Conservation (phyloP, 2,797 vertebrate genomes). For the Pipistrellus kuhlii region DNA sequence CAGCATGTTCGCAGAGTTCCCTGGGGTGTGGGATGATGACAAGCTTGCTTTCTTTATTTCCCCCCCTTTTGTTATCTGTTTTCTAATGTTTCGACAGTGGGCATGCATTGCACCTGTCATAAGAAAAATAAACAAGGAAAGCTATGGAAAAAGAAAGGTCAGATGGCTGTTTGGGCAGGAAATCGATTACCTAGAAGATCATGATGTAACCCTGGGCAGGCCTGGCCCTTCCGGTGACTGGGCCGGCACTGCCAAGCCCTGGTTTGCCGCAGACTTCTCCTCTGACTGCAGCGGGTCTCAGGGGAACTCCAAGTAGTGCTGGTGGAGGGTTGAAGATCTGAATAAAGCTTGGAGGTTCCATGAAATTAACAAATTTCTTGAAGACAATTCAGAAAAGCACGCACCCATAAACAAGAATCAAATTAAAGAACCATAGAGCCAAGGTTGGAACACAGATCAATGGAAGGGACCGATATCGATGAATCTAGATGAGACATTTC, state of each 20-base stretch:
- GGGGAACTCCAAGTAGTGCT: neutral
- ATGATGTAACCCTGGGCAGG: accelerated
- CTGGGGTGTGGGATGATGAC: neutral
- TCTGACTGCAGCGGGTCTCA: neutral
- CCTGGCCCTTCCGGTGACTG: neutral
- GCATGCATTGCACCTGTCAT: neutral
- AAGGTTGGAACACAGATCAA: neutral
- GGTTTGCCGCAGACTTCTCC: neutral
- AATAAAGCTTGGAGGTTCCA: neutral
- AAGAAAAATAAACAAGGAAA: conserved; percentile 38
- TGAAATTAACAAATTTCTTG: neutral
- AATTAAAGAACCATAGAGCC: neutral
- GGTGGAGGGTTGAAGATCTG: neutral
- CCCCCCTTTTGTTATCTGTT: conserved; percentile 31
- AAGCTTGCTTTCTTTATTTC: neutral
- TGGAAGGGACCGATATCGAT: neutral
- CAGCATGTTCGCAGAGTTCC: conserved; percentile 20
- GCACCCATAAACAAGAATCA: neutral
- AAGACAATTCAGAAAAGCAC: neutral
- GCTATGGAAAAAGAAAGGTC: neutral
- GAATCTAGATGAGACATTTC: neutral
- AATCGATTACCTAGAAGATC: neutral
- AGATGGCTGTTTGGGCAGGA: neutral
- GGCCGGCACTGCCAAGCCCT: no score
- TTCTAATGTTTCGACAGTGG: conserved; percentile 1